Evolutionary conservation across 92 coral and sea anemone species (phyloP).

Genomic region (Epizoanthus stellaris): DNA sequence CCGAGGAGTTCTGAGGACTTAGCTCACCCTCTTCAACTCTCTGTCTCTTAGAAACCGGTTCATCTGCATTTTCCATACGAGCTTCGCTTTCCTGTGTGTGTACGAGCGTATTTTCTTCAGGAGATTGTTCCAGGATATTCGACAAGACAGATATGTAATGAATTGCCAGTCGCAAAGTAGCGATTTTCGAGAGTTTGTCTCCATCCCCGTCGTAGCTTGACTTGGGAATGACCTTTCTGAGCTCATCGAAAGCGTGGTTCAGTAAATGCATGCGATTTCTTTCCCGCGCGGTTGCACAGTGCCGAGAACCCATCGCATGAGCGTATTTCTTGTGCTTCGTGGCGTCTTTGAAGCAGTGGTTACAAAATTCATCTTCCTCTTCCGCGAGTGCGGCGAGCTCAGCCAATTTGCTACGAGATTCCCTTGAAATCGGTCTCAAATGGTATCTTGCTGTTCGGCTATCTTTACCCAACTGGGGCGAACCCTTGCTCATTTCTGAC

Average conservation of each 20-base stretch:
- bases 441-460: slow-evolving; percentile 70
- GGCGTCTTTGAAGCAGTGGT: slow-evolving; percentile 71
- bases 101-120: slow-evolving; percentile 31
- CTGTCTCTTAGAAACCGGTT: slow-evolving; percentile 41
- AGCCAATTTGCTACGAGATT: slow-evolving; percentile 86
- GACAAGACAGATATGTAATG: slow-evolving; percentile 88
- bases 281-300: slow-evolving; percentile 94
- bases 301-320: slow-evolving; percentile 75
- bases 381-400: slow-evolving; percentile 79
- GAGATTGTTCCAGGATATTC: slow-evolving; percentile 64
- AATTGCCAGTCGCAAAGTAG: slow-evolving; percentile 91
- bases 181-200: slow-evolving; percentile 88
- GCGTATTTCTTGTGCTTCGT: slow-evolving; percentile 76
- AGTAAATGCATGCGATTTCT: slow-evolving; percentile 88
- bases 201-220: slow-evolving; percentile 67
- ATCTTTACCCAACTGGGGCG: not conserved
- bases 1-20: slow-evolving; percentile 56
- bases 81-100: slow-evolving; percentile 20
- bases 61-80: slow-evolving; percentile 3
- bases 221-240: slow-evolving; percentile 91
- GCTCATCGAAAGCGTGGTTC: slow-evolving; percentile 87
- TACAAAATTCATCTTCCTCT: slow-evolving; percentile 82
- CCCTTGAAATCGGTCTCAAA: slow-evolving; percentile 82
- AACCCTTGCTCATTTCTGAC: slow-evolving; percentile 12
- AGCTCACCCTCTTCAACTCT: slow-evolving; percentile 50